Evolutionary conservation across 2,888 invertebrate species (phyloP).

Genomic region (Microchrysa polita): DNA sequence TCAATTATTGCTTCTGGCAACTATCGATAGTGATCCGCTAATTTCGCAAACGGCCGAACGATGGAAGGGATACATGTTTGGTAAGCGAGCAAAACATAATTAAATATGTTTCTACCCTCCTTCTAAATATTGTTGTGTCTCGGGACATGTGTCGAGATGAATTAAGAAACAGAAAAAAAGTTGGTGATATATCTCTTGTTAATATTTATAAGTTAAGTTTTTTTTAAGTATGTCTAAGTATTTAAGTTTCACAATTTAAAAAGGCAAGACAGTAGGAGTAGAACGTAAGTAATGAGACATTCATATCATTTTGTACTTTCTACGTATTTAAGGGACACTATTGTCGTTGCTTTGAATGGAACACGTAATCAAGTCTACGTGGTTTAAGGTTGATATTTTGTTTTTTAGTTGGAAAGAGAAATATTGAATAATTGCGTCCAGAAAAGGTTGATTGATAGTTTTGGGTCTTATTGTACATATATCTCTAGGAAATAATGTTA

Average conservation of each 20-base stretch:
- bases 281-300: too few relatives aligned
- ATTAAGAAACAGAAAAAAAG: background rate
- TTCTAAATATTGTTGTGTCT: background rate
- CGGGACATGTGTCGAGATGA: background rate
- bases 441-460: too few relatives aligned
- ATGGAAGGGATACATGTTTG: conserved; percentile 96
- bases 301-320: too few relatives aligned
- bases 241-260: background rate
- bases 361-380: too few relatives aligned
- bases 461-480: too few relatives aligned
- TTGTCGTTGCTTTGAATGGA: too few relatives aligned
- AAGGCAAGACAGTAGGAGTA: too few relatives aligned
- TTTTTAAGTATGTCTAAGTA: conserved; percentile 11
- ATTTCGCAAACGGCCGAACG: conserved; percentile 85
- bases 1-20: conserved; percentile 87
- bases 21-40: conserved; percentile 84
- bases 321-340: too few relatives aligned
- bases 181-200: conserved; percentile 27
- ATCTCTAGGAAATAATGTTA: too few relatives aligned
- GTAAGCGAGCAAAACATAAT: conserved; percentile 94
- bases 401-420: too few relatives aligned
- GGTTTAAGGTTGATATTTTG: too few relatives aligned
- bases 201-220: conserved; percentile 1
- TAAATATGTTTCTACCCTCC: conserved; percentile 62
- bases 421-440: too few relatives aligned